A percentile compares a stretch with the other conserved stretches of the same genome.
Evolutionary conservation across 2,888 invertebrate genomes (phyloP).

Genomic region (Drosophila rellima): DNA sequence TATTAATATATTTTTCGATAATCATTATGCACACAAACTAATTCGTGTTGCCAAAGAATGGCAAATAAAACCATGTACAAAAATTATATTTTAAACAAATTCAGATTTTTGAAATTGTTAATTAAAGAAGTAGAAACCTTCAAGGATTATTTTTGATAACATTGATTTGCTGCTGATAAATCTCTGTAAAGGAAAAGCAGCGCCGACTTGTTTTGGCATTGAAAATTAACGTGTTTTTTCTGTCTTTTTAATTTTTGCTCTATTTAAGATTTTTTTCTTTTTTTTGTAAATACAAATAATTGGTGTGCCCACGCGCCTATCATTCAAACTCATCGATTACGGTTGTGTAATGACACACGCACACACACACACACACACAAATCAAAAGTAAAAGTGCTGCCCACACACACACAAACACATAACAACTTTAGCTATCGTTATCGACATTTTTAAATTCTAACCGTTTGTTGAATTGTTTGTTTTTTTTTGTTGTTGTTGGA

Average conservation of each 20-base stretch:
- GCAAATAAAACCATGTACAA: no score
- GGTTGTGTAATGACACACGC: constrained; percentile 43
- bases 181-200: background rate
- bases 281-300: constrained; percentile 23
- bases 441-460: constrained; percentile 19
- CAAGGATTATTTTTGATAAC: constrained; percentile 25
- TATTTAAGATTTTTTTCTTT: constrained; percentile 1
- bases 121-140: background rate
- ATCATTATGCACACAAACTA: background rate
- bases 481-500: no score
- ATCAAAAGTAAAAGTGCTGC: constrained; percentile 56
- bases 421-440: constrained; percentile 24
- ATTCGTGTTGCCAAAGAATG: no score
- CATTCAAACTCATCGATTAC: constrained; percentile 54
- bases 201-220: constrained; percentile 42
- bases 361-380: background rate
- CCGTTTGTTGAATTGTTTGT: background rate
- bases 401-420: constrained; percentile 4
- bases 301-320: constrained; percentile 46
- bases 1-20: no score
- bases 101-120: no score
- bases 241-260: constrained; percentile 20
- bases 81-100: no score
- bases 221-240: constrained; percentile 28
- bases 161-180: background rate